Conservation (phyloP, 2,113 vertebrate genomes). For the Scortum barcoo region DNA sequence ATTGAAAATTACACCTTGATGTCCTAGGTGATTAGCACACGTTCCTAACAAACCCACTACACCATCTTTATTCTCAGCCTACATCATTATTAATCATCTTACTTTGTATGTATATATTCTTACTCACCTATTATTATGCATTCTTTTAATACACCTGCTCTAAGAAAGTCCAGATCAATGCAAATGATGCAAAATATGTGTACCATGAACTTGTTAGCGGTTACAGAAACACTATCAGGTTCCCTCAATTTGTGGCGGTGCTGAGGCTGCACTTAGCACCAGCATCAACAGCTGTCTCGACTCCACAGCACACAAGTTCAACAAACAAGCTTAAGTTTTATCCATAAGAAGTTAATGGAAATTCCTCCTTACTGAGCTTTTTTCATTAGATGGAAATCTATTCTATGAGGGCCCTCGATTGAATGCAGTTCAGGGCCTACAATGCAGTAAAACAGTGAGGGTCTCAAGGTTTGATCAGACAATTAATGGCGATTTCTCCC, state of each 20-base stretch:
- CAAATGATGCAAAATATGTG: background rate
- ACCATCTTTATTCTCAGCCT: too few species aligned
- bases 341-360: conserved; percentile 61
- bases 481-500: conserved; percentile 76
- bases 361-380: conserved; percentile 41
- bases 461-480: conserved; percentile 79
- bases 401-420: conserved; percentile 66
- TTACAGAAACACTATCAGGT: background rate
- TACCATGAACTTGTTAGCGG: background rate
- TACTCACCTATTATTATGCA: too few species aligned
- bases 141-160: too few species aligned
- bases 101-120: too few species aligned
- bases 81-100: too few species aligned
- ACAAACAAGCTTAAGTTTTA: conserved; percentile 72
- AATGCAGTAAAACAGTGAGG: conserved; percentile 78
- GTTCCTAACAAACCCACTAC: too few species aligned
- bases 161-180: background rate
- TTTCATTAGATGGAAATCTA: conserved; percentile 78
- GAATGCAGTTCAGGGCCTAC: conserved; percentile 74
- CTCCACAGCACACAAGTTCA: conserved; percentile 41
- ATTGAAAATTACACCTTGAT: too few species aligned
- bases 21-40: too few species aligned
- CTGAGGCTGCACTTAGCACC: conserved; percentile 9
- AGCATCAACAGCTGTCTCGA: conserved; percentile 27
- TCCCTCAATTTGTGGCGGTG: background rate